A percentile compares a stretch with the other conserved stretches of the same genome.
Conservation (phyloP, 2,113 vertebrate species). For the Scytalopus superciliaris region DNA sequence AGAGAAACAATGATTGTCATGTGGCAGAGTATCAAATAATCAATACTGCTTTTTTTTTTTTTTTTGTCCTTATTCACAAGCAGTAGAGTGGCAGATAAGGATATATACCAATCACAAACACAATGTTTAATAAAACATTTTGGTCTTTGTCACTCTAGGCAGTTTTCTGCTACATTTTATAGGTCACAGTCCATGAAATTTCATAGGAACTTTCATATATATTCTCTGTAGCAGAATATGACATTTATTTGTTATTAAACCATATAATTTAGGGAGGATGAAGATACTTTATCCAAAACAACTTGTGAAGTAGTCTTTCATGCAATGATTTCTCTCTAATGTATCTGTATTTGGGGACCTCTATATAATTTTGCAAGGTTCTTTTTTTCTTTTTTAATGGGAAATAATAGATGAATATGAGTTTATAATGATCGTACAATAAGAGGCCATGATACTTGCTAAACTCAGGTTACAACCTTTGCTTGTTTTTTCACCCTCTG, state of each 20-base stretch:
- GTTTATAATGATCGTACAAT: not conserved
- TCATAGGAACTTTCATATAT: constrained; percentile 3
- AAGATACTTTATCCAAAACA: constrained; percentile 3
- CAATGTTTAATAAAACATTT: not conserved
- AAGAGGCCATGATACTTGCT: not conserved
- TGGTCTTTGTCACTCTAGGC: constrained; percentile 5
- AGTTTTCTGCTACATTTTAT: constrained; percentile 19
- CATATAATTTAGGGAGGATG: constrained; percentile 16
- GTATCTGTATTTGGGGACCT: not conserved
- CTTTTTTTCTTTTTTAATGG: not conserved
- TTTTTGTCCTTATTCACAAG: not conserved
- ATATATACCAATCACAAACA: not conserved
- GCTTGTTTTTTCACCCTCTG: not conserved
- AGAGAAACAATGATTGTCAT: not conserved
- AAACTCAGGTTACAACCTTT: not conserved
- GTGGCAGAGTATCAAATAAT: not conserved
- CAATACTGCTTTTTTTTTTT: not conserved
- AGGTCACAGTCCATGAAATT: constrained; percentile 36
- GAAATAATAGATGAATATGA: not conserved
- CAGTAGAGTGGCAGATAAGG: not conserved
- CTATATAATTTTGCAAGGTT: not conserved
- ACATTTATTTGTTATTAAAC: constrained; percentile 40
- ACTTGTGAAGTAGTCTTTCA: not conserved
- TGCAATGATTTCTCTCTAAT: not conserved
- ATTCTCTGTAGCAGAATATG: not conserved